phyloP scores from a whole-genome alignment of 1,140 invertebrate species.

The Drosophila littoralis region DNA sequence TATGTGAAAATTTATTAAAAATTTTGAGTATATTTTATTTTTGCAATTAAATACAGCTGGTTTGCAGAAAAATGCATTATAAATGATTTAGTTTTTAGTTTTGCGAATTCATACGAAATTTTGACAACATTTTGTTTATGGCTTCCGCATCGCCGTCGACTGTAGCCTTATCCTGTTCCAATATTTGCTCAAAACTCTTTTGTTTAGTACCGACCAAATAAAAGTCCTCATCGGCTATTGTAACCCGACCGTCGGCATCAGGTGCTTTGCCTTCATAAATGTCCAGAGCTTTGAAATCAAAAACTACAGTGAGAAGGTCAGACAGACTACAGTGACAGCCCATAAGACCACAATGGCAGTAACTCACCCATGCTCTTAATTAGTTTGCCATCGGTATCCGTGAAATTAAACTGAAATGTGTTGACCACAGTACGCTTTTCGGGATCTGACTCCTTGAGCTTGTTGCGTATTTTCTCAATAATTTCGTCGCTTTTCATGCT shows the following conservation, averaged over 20 bases:
- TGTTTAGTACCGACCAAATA: constrained; percentile 76
- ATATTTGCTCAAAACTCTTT: constrained; percentile 67
- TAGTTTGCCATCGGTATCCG: constrained; percentile 74
- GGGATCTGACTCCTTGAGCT: constrained; percentile 78
- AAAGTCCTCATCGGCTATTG: constrained; percentile 77
- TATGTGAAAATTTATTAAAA: too few relatives aligned
- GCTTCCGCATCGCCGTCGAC: constrained; percentile 72
- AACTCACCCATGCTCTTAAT: constrained; percentile 80
- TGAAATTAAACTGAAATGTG: constrained; percentile 80
- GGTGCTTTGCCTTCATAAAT: constrained; percentile 73
- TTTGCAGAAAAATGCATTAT: neutral
- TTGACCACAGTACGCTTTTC: constrained; percentile 71
- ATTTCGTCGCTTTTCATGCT: constrained; percentile 79
- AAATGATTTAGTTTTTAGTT: constrained; percentile 25
- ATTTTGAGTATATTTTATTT: too few relatives aligned
- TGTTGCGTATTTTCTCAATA: constrained; percentile 80
- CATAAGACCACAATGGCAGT: constrained; percentile 2
- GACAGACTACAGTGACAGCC: neutral
- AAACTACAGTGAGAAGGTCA: constrained; percentile 70
- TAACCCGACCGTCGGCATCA: constrained; percentile 64
- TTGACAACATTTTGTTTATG: constrained; percentile 76
- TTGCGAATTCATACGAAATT: constrained; percentile 73
- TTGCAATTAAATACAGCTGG: too few relatives aligned
- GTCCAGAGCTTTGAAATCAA: constrained; percentile 83
- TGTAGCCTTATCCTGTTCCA: constrained; percentile 65